These are phyloP conservation scores for Engraulis encrasicolus DNA, from an alignment of 2,113 vertebrate genomes.

Conservation along the genomic window DNA sequence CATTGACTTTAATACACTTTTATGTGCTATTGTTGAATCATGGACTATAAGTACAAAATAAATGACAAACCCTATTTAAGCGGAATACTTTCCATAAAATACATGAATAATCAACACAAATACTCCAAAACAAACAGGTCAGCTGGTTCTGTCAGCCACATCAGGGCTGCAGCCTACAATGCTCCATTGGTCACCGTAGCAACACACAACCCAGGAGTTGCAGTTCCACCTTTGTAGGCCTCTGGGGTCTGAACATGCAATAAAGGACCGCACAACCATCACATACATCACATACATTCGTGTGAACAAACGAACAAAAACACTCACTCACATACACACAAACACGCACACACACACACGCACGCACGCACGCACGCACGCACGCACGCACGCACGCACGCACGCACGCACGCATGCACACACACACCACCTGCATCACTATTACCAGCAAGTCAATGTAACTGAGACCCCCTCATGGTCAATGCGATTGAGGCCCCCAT, in stretches of 20 bases:
- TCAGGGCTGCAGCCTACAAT: neutral
- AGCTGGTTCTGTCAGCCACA: neutral
- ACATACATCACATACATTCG: neutral
- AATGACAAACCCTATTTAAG: neutral
- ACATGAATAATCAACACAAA: neutral
- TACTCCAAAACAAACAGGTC: neutral
- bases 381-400: neutral
- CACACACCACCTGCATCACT: no score
- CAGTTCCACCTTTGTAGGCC: neutral
- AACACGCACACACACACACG: neutral
- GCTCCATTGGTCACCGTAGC: neutral
- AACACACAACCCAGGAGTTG: neutral
- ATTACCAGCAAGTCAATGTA: neutral
- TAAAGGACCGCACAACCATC: neutral
- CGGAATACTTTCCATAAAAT: neutral
- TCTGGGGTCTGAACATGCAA: neutral
- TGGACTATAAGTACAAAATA: no score
- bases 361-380: neutral
- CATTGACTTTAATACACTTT: no score
- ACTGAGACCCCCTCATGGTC: neutral
- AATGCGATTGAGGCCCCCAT: no score
- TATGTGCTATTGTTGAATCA: no score
- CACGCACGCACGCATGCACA: neutral
- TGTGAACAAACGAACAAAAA: neutral
- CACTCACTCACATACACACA: no score